These are phyloP conservation scores for Popillia japonica DNA, from an alignment of 1,140 invertebrate species.

Conservation along the genomic window DNA sequence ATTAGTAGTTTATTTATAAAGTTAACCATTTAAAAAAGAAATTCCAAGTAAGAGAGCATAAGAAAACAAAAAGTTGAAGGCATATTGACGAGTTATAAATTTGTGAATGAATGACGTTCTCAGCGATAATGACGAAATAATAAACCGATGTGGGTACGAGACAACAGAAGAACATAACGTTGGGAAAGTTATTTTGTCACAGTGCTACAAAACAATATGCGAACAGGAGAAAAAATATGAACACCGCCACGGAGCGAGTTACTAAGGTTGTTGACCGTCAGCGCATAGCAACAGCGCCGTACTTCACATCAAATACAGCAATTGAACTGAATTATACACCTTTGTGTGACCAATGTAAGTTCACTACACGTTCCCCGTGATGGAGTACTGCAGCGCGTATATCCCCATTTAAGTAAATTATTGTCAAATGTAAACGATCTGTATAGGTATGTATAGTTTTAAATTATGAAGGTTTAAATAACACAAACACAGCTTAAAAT, in stretches of 20 bases:
- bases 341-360: slow-evolving; percentile 23
- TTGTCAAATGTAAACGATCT: neutral
- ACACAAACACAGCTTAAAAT: neutral
- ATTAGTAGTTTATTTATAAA: too few relatives aligned
- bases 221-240: slow-evolving; percentile 7
- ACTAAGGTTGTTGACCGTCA: slow-evolving; percentile 20
- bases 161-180: neutral
- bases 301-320: slow-evolving; percentile 33
- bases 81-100: neutral
- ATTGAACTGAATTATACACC: slow-evolving; percentile 35
- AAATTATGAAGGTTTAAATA: neutral
- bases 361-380: slow-evolving; percentile 8
- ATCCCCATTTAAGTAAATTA: slow-evolving; percentile 9
- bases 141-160: slow-evolving; percentile 1
- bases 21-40: too few relatives aligned
- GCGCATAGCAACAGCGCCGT: slow-evolving; percentile 31
- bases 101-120: neutral
- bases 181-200: slow-evolving; percentile 14
- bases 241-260: slow-evolving; percentile 17
- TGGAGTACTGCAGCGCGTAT: neutral
- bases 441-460: slow-evolving; percentile 13
- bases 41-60: neutral
- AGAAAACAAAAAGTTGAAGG: neutral
- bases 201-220: slow-evolving; percentile 13
- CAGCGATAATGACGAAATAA: neutral